A percentile compares a stretch with the other conserved stretches of the same genome.
Conservation (phyloP, 2,888 invertebrate species). For the Ceramica pisi region DNA sequence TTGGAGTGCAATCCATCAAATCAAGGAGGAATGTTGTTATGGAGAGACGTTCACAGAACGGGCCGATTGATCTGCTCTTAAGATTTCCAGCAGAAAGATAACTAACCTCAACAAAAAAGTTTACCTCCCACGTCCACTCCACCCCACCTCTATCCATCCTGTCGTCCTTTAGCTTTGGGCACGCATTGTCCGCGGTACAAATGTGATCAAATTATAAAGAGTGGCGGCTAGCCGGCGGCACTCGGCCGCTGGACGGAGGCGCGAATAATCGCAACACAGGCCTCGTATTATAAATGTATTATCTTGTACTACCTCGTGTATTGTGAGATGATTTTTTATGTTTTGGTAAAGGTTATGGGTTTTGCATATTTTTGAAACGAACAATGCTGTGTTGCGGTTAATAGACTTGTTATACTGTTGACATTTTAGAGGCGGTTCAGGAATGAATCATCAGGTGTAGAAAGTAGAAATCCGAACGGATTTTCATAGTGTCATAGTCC, state of each 20-base stretch:
- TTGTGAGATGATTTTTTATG: constrained; percentile 55
- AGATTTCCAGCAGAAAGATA: background rate
- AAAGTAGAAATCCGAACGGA: too few species aligned
- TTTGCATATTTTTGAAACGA: constrained; percentile 11
- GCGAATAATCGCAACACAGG: constrained; percentile 83
- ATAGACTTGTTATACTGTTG: background rate
- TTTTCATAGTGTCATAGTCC: background rate
- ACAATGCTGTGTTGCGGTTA: constrained; percentile 8
- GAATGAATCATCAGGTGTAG: background rate
- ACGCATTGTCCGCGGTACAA: constrained; percentile 89
- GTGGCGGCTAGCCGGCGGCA: constrained; percentile 82
- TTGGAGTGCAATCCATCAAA: too few species aligned
- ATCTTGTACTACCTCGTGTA: constrained; percentile 44
- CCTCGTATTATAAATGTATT: constrained; percentile 72
- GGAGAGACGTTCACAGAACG: too few species aligned
- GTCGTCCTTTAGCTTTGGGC: constrained; percentile 86
- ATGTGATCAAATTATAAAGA: constrained; percentile 91
- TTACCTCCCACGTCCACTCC: constrained; percentile 63
- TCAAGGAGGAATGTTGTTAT: too few species aligned
- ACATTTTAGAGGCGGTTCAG: background rate
- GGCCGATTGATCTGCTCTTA: background rate
- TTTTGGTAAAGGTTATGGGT: constrained; percentile 33
- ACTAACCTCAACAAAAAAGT: background rate
- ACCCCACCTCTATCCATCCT: constrained; percentile 73
- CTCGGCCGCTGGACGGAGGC: constrained; percentile 73